Evolutionary conservation across 1,140 invertebrate species (phyloP).

Genomic region (Listronotus bonariensis): DNA sequence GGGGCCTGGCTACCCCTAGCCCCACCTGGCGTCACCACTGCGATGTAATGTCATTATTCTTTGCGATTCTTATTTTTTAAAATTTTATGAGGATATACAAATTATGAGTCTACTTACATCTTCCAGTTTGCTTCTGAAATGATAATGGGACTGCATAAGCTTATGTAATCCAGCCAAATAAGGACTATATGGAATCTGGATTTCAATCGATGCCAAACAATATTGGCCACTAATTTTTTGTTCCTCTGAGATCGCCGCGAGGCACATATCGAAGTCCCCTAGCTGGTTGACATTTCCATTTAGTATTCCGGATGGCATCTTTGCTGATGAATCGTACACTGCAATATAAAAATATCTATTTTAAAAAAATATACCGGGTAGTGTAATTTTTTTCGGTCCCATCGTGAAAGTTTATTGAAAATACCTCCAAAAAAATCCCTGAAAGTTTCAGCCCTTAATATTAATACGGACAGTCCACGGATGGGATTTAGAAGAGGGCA

Average conservation of each 20-base stretch:
- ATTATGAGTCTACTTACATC: constrained; percentile 59
- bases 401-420: no score
- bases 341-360: no score
- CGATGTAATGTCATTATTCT: no score
- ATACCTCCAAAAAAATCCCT: no score
- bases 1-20: no score
- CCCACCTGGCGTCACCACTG: no score
- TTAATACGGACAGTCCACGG: no score
- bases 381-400: no score
- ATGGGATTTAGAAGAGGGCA: no score
- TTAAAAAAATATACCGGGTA: constrained; percentile 1
- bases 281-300: constrained; percentile 67
- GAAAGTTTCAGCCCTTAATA: no score
- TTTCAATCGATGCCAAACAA: constrained; percentile 63
- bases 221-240: constrained; percentile 60
- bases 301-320: constrained; percentile 64
- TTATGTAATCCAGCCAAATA: constrained; percentile 58
- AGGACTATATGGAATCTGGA: constrained; percentile 55
- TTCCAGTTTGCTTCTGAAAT: constrained; percentile 63
- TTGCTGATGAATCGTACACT: constrained; percentile 68
- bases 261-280: constrained; percentile 67
- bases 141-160: constrained; percentile 63
- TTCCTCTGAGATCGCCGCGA: constrained; percentile 56
- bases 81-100: no score
- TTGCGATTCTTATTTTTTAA: no score